These are phyloP conservation scores for Xenopus petersii DNA, from an alignment of 2,797 vertebrate genomes.

Conservation along the genomic window DNA sequence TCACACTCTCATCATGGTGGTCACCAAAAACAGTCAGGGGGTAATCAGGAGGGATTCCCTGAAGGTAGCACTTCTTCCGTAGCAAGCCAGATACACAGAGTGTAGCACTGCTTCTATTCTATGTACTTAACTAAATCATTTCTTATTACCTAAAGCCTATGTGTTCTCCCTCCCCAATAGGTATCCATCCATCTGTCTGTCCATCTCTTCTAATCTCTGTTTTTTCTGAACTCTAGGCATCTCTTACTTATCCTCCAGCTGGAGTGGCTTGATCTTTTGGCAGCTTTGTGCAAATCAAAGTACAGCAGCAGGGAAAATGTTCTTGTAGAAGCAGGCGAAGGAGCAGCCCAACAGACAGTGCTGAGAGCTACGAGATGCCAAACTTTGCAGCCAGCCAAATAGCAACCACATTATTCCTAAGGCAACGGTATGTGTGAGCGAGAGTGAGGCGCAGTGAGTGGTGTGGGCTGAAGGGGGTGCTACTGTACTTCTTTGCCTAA, in stretches of 20 bases:
- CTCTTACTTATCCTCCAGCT: slow-evolving; percentile 74
- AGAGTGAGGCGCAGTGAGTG: background rate
- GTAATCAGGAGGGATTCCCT: too few species aligned
- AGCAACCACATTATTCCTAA: slow-evolving; percentile 61
- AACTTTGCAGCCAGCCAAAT: slow-evolving; percentile 65
- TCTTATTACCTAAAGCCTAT: too few species aligned
- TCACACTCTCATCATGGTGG: too few species aligned
- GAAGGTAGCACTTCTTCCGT: too few species aligned
- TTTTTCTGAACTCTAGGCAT: slow-evolving; percentile 62
- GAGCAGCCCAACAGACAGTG: slow-evolving; percentile 60
- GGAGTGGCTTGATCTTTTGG: slow-evolving; percentile 70
- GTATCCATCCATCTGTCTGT: background rate
- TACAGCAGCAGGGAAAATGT: slow-evolving; percentile 56
- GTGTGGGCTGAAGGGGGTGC: slow-evolving; percentile 20
- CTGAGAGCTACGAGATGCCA: slow-evolving; percentile 68
- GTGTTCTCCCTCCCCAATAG: background rate
- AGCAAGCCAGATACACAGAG: too few species aligned
- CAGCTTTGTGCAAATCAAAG: slow-evolving; percentile 64
- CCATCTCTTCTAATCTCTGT: slow-evolving; percentile 11
- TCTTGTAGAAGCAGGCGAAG: slow-evolving; percentile 59
- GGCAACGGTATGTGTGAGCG: slow-evolving; percentile 63
- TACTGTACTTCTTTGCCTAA: slow-evolving; percentile 4
- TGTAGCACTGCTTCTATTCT: too few species aligned
- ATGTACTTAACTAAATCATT: too few species aligned
- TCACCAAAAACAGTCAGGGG: too few species aligned